These are phyloP conservation scores for Mimas tiliae DNA, from an alignment of 2,888 invertebrate species.

Conservation along the genomic window DNA sequence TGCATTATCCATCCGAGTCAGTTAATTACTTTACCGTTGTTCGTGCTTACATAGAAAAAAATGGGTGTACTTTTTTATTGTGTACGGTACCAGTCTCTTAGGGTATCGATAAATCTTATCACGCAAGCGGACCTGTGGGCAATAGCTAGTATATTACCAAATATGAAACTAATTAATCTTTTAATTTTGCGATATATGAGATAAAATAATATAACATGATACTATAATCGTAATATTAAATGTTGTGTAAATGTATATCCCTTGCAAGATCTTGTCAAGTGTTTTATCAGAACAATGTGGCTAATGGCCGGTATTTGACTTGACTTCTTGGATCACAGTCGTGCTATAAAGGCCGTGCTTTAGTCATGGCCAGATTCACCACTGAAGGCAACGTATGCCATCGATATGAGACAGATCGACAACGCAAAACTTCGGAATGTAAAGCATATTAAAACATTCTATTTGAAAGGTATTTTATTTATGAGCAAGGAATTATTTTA, in stretches of 20 bases:
- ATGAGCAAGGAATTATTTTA: no score
- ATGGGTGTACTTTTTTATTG: no score
- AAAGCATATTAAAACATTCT: neutral
- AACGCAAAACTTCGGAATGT: neutral
- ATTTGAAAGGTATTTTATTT: neutral
- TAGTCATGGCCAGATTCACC: conserved; percentile 9
- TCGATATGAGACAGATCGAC: neutral
- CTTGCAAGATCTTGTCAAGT: conserved; percentile 2
- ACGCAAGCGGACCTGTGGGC: no score
- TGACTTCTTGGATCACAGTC: conserved; percentile 2
- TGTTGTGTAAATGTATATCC: conserved; percentile 9
- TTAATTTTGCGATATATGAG: no score
- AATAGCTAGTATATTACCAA: no score
- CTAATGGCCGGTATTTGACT: neutral
- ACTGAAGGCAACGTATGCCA: conserved; percentile 12
- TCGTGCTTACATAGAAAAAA: no score
- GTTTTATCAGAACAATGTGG: conserved; percentile 7
- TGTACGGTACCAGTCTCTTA: no score
- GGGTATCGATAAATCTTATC: no score
- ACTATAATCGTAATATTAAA: neutral
- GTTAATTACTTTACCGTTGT: no score
- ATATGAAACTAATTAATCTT: no score
- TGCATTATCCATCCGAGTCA: no score
- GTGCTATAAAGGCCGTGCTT: neutral
- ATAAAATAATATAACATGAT: neutral